Base-by-base conservation (phyloP, 2,888 invertebrate species). In the Allacma fusca region DNA sequence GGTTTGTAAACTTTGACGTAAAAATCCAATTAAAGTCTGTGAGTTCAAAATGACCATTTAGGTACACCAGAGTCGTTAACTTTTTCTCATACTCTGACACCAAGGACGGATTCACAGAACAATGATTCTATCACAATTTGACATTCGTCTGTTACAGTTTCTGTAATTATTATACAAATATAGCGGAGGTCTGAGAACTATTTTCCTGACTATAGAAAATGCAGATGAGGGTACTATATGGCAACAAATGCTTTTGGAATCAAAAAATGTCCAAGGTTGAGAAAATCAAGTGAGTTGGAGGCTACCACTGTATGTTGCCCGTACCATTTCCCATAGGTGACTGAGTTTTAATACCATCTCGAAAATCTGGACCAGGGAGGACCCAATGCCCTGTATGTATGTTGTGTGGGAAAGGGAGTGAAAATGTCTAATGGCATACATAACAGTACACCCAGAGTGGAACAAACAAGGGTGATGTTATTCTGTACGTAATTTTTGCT, bases 311-410 rank as follows among this genome's bases (percentile, higher is more conserved):
- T n/a, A 71, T 78, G 76, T 76, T 78, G 72, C 69, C 76, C 65
- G 73, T 26, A 57, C 73, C 70, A 76, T 78, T 78, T 78, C 76
- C 78, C 76, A 72, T 76, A 76, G 78, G 78, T 78, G 78, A 78
- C 78, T 78, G 76, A 78, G 76, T 64, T 75, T 77, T 78, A 74
- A 75, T 78, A 74, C 74, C 78, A 78, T 74, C 68, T 73, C 59
- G 50, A 68, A 74, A 59, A 24, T 74, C 40, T 72, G 59, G 72
- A 59, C 59, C 72, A 59, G 72, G 21, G 28, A 12, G n/a, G 23
- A 43, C 34, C 34, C 50, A 2, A 16, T 5, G 19, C n/a, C 16
- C 24, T 24, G 62, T 12, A 26, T 24, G 24, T 62, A 5, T 62
- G 23, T 62, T n/a, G n/a, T n/a, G n/a, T n/a, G n/a, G n/a, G n/a